A percentile compares a stretch with the other conserved stretches of the same genome.
Evolutionary conservation across 1,140 invertebrate genomes (phyloP).

Genomic region (Trissolcus basalis): DNA sequence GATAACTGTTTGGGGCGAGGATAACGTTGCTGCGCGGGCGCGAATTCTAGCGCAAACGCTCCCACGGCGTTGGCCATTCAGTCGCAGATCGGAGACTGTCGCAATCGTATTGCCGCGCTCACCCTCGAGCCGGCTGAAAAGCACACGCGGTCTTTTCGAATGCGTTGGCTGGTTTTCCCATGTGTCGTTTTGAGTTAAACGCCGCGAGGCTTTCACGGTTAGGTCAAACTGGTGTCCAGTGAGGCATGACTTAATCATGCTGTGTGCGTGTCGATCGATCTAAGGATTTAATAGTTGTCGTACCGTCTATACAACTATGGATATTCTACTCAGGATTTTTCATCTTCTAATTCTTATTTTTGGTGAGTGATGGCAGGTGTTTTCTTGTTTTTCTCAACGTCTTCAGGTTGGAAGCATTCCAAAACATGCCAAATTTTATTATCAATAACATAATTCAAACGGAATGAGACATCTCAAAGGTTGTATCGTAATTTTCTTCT

Average conservation of each 20-base stretch:
- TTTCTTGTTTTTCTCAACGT: too few relatives aligned
- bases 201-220: constrained; percentile 4
- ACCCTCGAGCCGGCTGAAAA: constrained; percentile 15
- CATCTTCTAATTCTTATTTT: constrained; percentile 66
- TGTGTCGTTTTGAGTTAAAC: constrained; percentile 2
- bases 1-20: constrained; percentile 37
- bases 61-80: constrained; percentile 72
- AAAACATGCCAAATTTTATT: too few relatives aligned
- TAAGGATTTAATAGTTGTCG: constrained; percentile 16
- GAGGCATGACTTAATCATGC: constrained; percentile 16
- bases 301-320: constrained; percentile 58
- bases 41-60: constrained; percentile 71
- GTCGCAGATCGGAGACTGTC: constrained; percentile 73
- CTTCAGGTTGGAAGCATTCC: too few relatives aligned
- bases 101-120: constrained; percentile 62
- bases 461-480: too few relatives aligned
- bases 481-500: too few relatives aligned
- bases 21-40: constrained; percentile 70
- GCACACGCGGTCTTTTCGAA: constrained; percentile 50
- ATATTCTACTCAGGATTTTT: constrained; percentile 64
- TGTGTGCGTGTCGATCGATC: constrained; percentile 34
- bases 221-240: constrained; percentile 23
- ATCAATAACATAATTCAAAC: too few relatives aligned
- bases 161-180: constrained; percentile 3
- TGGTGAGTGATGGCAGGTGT: constrained; percentile 63